phyloP scores from a whole-genome alignment of 1,140 invertebrate species.

The Aphidius gifuensis region DNA sequence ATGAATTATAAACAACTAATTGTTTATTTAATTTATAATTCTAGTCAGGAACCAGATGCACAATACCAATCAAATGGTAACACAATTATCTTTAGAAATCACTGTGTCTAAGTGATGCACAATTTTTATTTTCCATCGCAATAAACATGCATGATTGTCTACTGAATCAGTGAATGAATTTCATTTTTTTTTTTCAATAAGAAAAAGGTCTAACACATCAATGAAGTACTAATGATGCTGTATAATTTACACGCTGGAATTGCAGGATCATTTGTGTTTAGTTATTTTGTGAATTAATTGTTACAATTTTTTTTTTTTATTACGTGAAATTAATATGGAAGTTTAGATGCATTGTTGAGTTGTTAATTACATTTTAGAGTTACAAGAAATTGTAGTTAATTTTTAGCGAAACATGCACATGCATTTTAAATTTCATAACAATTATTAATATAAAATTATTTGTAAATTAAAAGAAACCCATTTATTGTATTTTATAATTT shows the following conservation, averaged over 20 bases:
- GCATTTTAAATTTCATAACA: no score
- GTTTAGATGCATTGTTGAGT: no score
- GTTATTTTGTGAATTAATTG: no score
- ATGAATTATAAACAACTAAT: conserved; percentile 1
- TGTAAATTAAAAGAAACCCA: neutral
- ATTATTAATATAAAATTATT: no score
- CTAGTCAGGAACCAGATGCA: conserved; percentile 51
- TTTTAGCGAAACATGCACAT: no score
- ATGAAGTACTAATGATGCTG: neutral
- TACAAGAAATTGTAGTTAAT: no score
- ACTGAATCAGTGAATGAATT: neutral
- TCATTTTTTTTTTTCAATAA: neutral
- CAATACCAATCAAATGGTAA: conserved; percentile 43
- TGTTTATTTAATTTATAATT: conserved; percentile 12
- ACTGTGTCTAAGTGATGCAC: no score
- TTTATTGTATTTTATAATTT: neutral
- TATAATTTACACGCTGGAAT: neutral
- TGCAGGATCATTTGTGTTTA: conserved; percentile 1
- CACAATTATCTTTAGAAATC: conserved; percentile 14
- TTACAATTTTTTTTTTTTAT: no score
- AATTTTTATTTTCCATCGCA: no score
- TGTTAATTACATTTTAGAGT: no score
- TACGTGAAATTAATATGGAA: no score
- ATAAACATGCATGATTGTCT: conserved; percentile 7
- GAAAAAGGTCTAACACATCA: no score